phyloP scores from a whole-genome alignment of 2,888 invertebrate species.

The Platynereis dumerilii region DNA sequence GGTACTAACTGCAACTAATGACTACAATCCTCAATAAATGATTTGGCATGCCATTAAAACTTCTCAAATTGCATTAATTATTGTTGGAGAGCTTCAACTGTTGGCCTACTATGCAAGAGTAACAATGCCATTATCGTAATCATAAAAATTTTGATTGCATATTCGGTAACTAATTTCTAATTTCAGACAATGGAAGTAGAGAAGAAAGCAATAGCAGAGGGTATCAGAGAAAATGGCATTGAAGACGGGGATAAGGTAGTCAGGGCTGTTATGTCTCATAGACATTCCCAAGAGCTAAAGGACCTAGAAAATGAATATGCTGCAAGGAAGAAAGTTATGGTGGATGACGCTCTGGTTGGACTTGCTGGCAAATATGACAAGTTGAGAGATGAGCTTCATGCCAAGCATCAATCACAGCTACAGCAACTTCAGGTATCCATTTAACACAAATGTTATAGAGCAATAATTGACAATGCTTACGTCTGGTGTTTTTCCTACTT shows the following conservation, averaged over 20 bases:
- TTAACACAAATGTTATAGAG: not conserved
- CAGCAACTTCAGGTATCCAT: constrained; percentile 47
- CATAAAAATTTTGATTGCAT: too few relatives aligned
- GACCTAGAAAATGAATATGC: constrained; percentile 53
- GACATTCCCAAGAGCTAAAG: constrained; percentile 54
- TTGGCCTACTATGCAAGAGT: too few relatives aligned
- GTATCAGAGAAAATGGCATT: constrained; percentile 56
- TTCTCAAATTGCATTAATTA: too few relatives aligned
- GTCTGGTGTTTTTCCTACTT: too few relatives aligned
- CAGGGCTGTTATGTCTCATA: constrained; percentile 52
- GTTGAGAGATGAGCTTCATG: constrained; percentile 44
- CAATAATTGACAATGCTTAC: too few relatives aligned
- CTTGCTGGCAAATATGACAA: constrained; percentile 53
- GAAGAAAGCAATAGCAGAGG: constrained; percentile 52
- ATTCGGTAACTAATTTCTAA: too few relatives aligned
- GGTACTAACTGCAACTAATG: too few relatives aligned
- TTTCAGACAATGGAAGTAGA: constrained; percentile 53
- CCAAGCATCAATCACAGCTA: constrained; percentile 50
- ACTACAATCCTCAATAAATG: too few relatives aligned
- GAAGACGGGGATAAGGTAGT: constrained; percentile 59
- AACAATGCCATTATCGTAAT: too few relatives aligned
- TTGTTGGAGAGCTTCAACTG: too few relatives aligned
- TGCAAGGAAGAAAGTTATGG: constrained; percentile 52
- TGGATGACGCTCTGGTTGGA: constrained; percentile 53
- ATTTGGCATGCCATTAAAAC: too few relatives aligned